A percentile compares a stretch with the other conserved stretches of the same genome.
Evolutionary conservation across 2,113 vertebrate species (phyloP).

Genomic region (Cololabis saira): DNA sequence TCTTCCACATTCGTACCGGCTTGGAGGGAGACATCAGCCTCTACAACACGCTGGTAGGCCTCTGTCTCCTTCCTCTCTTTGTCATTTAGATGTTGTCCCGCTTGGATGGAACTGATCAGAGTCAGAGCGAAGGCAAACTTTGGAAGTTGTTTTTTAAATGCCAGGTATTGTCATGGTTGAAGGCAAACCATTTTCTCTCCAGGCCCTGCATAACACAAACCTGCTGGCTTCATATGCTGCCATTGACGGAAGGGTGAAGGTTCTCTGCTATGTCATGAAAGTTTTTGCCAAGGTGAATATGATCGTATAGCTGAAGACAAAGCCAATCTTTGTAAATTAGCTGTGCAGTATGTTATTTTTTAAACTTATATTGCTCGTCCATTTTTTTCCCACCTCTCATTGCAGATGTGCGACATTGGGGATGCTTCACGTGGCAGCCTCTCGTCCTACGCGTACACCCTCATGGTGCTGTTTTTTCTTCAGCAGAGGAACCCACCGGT

Average conservation of each 20-base stretch:
- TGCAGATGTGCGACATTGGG: conserved; percentile 93
- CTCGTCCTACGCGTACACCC: conserved; percentile 95
- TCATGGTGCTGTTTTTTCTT: conserved; percentile 95
- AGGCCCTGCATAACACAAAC: conserved; percentile 94
- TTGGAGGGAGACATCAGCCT: conserved; percentile 96
- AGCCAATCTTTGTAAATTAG: not conserved
- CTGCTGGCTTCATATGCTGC: conserved; percentile 89
- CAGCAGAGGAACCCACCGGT: conserved; percentile 92
- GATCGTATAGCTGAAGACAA: too few species aligned
- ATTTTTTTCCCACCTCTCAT: conserved; percentile 1
- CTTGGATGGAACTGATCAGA: too few species aligned
- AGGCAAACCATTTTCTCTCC: conserved; percentile 13
- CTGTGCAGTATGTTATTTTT: not conserved
- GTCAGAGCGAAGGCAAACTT: not conserved
- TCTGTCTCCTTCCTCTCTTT: not conserved
- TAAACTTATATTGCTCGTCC: not conserved
- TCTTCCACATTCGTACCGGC: conserved; percentile 90
- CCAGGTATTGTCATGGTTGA: not conserved
- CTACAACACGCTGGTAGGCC: conserved; percentile 92
- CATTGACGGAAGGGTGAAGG: conserved; percentile 91
- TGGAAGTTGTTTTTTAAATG: not conserved
- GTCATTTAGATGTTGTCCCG: too few species aligned
- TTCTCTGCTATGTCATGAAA: conserved; percentile 95
- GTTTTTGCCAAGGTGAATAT: conserved; percentile 90
- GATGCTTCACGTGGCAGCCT: conserved; percentile 95